Evolutionary conservation across 1,140 invertebrate species (phyloP).

Genomic region (Samia ricini): DNA sequence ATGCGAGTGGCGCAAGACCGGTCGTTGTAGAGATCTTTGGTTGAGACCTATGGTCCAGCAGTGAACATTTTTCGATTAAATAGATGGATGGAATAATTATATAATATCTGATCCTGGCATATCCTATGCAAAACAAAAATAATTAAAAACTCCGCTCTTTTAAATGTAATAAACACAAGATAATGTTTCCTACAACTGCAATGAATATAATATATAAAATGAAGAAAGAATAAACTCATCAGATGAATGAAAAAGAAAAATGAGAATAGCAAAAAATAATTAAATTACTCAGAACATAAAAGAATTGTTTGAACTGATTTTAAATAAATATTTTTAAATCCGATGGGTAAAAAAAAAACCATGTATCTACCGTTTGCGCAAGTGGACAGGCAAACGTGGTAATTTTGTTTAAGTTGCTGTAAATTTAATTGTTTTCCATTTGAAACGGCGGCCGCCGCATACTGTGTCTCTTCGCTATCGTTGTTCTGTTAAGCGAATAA

Average conservation of each 20-base stretch:
- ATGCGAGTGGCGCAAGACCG: no score
- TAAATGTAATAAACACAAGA: neutral
- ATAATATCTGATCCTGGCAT: no score
- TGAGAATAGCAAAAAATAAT: neutral
- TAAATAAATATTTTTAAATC: no score
- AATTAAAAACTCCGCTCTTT: no score
- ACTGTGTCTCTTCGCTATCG: constrained; percentile 26
- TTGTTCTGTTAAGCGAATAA: constrained; percentile 44
- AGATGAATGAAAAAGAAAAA: neutral
- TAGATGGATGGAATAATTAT: no score
- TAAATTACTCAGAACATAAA: neutral
- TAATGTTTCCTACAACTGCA: neutral
- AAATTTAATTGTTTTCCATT: constrained; percentile 61
- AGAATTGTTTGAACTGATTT: neutral
- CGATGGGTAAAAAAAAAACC: neutral
- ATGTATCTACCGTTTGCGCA: neutral
- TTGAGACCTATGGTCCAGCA: no score
- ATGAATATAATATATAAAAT: neutral
- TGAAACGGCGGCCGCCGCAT: constrained; percentile 29
- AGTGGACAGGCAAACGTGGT: constrained; percentile 31
- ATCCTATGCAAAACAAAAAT: no score
- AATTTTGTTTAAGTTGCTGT: constrained; percentile 39
- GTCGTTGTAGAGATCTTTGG: no score
- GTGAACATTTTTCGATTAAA: no score
- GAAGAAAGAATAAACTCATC: neutral